phyloP scores from a whole-genome alignment of 1,140 invertebrate genomes.

The Nasonia longicornis region DNA sequence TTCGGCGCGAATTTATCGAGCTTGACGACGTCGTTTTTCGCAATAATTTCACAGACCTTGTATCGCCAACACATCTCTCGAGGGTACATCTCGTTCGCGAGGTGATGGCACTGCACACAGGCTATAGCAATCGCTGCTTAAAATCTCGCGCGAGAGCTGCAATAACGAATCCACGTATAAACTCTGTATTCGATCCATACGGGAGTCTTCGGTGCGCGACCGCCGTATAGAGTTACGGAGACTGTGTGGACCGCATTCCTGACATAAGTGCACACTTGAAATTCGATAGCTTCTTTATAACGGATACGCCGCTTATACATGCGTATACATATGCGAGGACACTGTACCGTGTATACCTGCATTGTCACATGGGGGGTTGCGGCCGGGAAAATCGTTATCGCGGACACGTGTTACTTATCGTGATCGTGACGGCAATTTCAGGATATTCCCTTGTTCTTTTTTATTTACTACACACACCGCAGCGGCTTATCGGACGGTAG shows the following conservation, averaged over 20 bases:
- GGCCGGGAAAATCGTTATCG: conserved; percentile 45
- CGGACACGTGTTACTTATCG: conserved; percentile 26
- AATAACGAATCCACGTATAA: too few relatives aligned
- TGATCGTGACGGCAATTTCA: neutral
- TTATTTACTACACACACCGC: neutral
- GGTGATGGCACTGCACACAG: too few relatives aligned
- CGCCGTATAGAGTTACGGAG: conserved; percentile 61
- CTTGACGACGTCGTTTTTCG: neutral
- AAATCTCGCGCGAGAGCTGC: too few relatives aligned
- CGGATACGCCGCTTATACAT: neutral
- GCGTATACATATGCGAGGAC: neutral
- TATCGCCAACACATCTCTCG: too few relatives aligned
- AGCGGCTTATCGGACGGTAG: neutral
- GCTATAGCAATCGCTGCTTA: too few relatives aligned
- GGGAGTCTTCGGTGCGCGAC: conserved; percentile 56
- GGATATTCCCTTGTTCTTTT: neutral
- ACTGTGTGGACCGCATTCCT: conserved; percentile 57
- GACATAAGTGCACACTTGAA: conserved; percentile 55
- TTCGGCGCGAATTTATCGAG: neutral
- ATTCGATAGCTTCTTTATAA: conserved; percentile 61
- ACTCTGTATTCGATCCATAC: neutral
- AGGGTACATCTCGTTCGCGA: too few relatives aligned
- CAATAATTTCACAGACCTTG: neutral
- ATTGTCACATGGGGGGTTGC: conserved; percentile 9
- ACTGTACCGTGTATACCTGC: neutral